Evolutionary conservation across 2,113 vertebrate genomes (phyloP).

Genomic region (Synchiropus splendidus): DNA sequence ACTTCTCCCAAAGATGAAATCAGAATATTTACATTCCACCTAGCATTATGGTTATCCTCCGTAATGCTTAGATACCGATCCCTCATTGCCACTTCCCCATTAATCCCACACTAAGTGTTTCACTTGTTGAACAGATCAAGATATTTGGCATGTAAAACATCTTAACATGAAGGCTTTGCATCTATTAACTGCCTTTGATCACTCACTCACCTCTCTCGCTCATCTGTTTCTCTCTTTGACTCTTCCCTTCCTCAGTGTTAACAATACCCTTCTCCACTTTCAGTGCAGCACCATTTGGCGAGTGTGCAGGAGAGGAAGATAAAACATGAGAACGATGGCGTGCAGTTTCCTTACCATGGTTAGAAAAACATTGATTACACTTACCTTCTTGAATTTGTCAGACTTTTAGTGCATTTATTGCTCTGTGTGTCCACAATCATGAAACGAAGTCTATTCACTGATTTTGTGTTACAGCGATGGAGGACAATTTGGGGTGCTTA

Average conservation of each 20-base stretch:
- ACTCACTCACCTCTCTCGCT: slow-evolving; percentile 12
- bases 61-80: too few species aligned
- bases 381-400: slow-evolving; percentile 37
- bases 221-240: slow-evolving; percentile 12
- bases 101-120: too few species aligned
- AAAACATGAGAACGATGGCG: slow-evolving; percentile 73
- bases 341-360: slow-evolving; percentile 75
- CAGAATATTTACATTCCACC: too few species aligned
- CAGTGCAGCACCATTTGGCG: slow-evolving; percentile 75
- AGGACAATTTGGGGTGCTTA: too few species aligned
- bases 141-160: slow-evolving; percentile 7
- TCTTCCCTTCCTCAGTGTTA: slow-evolving; percentile 47
- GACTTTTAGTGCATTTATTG: slow-evolving; percentile 12
- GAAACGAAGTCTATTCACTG: too few species aligned
- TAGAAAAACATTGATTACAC: slow-evolving; percentile 67
- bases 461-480: too few species aligned
- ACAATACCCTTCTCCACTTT: slow-evolving; percentile 68
- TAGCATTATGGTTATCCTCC: too few species aligned
- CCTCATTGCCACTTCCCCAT: too few species aligned
- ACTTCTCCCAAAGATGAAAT: too few species aligned
- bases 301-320: slow-evolving; percentile 76
- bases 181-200: too few species aligned
- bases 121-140: slow-evolving; percentile 7
- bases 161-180: too few species aligned
- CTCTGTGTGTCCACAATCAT: too few species aligned